Base-by-base conservation (phyloP, 2,113 vertebrate genomes). In the Climacteris rufus region DNA sequence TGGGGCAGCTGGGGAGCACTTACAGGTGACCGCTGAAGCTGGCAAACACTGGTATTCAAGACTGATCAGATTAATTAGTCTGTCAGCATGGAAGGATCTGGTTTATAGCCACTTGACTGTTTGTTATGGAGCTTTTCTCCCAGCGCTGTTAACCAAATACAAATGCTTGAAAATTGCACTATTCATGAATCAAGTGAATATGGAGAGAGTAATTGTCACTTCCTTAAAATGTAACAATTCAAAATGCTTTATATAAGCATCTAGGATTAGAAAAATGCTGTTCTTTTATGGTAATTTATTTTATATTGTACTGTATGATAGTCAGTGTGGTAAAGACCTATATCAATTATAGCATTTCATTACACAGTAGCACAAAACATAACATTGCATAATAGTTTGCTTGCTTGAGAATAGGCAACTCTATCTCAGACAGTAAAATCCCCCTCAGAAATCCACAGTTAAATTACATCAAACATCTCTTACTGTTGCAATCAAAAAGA, bases 341-440 rank as follows among this genome's bases (percentile, higher is more conserved):
- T 91, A 96, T 89, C 94, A 96, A 95, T 97, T 95, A 96, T 72
- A 79, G 78, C 77, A 84, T 94, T 96, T 96, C 87, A 96, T 96
- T 96, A 94, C 83, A 79, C 47, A 60, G 83, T 71, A 89, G 60
- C 91, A 94, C 83, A 92, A 93, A 96, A 95, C 74, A 69, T 78
- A 87, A 87, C 2, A 0, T 30, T 11, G 69, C 75, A 12, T 82
- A 93, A 83, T 84, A 72, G 83, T 94, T 93, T 79, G 20, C 81
- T 92, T 95, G 65, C 78, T 93, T 0, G 1, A 94, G 57, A 96
- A 89, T 39, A 89, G 61, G 80, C 89, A 89, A 65, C 83, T 94
- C 60, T 71, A 75, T 66, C 52, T 96, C 72, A 85, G 70, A 91
- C 50, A 92, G 88, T 94, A 93, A 87, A 74, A 8, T 7, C 15